Evolutionary conservation across 2,888 invertebrate species (phyloP), one percentile per base, ranked within the genome.

Genomic region (Drosophila stalkeri): DNA sequence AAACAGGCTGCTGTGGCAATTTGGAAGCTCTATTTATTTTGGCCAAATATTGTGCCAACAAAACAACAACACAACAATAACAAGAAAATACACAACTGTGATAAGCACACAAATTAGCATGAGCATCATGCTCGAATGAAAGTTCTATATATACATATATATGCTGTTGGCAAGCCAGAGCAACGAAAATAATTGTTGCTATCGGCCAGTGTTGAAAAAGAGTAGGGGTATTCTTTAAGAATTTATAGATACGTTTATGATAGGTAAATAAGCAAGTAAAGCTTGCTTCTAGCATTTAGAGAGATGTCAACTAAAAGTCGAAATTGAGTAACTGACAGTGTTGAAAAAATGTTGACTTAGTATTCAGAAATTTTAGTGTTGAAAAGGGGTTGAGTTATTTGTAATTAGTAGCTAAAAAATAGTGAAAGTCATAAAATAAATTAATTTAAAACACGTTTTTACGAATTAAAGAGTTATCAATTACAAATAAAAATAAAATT

Each of bases 11-110:
- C 51, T 54, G 12, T 44, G n/a, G 66, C 66, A 62, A 64, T 66
- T 60, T 56, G 51, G 60, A 12, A 62, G 73, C 66, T 66, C 56
- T 81, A 47, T 77, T 81, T 77, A 61, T 56, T 66, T 12, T 60
- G 46, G 7, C 46, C 80, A 76, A 75, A 79, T 67, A 66, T 68
- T 57, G 43, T 64, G 64, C 62, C 57, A 46, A 44, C 62, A 51
- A 52, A 57, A 49, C 8, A 41, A 33, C 35, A 72, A 69, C 16
- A 33, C 46, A 37, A 20, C 43, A 43, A 46, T 46, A 62, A 31
- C 20, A 31, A 33, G 39, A 35, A 20, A 31, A 65, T 20, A 31
- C 18, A 37, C 64, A 12, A n/a, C 71, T 59, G 54, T 23, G 54
- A 57, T 70, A 52, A 47, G 52, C 35, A 63, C 41, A 71, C 44